Evolutionary conservation across 2,797 vertebrate genomes (phyloP), one percentile per base, ranked within the genome.

Genomic region (Hippocampus kuda): DNA sequence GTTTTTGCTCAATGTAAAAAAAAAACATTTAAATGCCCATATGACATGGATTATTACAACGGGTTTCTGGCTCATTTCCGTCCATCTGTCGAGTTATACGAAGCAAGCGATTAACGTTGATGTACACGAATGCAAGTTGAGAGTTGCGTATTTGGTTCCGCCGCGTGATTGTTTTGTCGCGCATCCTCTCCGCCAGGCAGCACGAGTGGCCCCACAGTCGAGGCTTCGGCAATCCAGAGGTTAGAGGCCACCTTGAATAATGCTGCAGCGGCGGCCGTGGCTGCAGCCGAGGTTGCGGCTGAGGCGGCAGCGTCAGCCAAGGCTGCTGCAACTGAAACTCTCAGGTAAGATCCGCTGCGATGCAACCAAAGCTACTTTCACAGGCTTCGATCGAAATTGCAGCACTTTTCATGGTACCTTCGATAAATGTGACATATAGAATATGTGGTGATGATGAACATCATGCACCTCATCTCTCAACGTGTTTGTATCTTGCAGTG

Each of bases 141-240:
- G 22, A 41, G 30, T 9, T 5, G 30, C 34, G 49, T 10, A 3
- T 68, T 70, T 64, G 30, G 46, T 64, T 66, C 27, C 13, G 20
- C 42, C 48, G 20, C 57, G 69, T 53, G 34, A 72, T 46, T 46
- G 13, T 80, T 67, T 68, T 66, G n/a, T 20, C 6, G 1, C 65
- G 27, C 67, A 59, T 72, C 20, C 64, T 63, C 26, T 57, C 27
- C 66, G 44, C 15, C 93, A 92, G 89, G 87, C 81, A 80, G 80
- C 71, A 84, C 77, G 78, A 75, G 81, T 72, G 92, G 92, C 72
- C 88, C 93, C 84, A 85, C 93, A 81, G 90, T 91, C 69, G 95
- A 97, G 74, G 91, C 91, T 70, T 88, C 94, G 70, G 93, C 94
- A 76, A 91, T 94, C 89, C 94, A 96, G 89, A 94, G 94, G 90